Base-by-base conservation (phyloP, 2,797 vertebrate species). In the Sebastes itinus region DNA sequence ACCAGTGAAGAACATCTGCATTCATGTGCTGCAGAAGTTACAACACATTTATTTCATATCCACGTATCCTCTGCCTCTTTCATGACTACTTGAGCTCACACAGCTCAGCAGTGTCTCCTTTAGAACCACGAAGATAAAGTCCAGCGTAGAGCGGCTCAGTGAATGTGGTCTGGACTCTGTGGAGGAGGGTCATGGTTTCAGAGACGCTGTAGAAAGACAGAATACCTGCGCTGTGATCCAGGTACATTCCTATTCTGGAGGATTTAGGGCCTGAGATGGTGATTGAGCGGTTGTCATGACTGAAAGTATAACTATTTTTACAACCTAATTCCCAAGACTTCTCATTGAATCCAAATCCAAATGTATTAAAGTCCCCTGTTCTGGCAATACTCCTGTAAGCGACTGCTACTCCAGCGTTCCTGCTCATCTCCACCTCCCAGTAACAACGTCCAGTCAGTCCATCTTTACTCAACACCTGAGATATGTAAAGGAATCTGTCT, bases 261-360 rank as follows among this genome's bases (percentile, higher is more conserved):
- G 68, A 67, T 2, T 0, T 1, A 10, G 12, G 10, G 4, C 35
- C 33, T 2, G 59, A 2, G 46, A 77, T 22, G 7, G 0, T 0
- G 2, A 30, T 4, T 1, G 0, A 0, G 12, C 1, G 0, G 0
- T 16, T 5, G 6, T 67, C 28, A 6, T 74, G 30, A 1, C 0
- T 55, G 23, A 67, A 86, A 3, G 0, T 18, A 1, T 12, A 83
- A 54, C 35, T 35, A 35, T 12, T 12, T 4, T 1, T 0, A 8
- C 30, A 75, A 6, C 0, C 0, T 27, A 85, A 42, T 0, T 1
- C 25, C 79, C 83, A 85, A 6, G 63, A 78, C 11, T 54, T 72
- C 0, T 59, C 10, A 16, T 52, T 85, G 4, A 0, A 6, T 56
- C 75, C 83, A 38, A 81, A 78, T 1, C 1, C 5, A 16, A 0